Evolutionary conservation across 2,888 invertebrate species (phyloP), one percentile per base, ranked within the genome.

Genomic region (Malacosoma neustria): DNA sequence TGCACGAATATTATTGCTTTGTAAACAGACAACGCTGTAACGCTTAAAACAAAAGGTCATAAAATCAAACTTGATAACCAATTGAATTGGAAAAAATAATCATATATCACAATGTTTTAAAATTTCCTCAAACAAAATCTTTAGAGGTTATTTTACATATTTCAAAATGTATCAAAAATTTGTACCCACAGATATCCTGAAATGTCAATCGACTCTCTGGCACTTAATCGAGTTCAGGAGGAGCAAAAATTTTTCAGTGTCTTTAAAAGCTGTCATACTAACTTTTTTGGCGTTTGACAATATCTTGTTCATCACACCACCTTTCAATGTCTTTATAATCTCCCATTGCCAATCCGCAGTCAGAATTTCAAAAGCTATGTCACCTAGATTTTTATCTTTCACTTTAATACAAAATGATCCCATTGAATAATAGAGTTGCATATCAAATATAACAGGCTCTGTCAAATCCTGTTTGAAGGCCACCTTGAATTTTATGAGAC

Each of bases 331-430:
- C 46, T 72, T 72, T n/a, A 82, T 47, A 38, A 82, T 63, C 53
- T 81, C 74, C 82, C 84, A 82, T 54, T 85, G 82, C 84, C 82
- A 84, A 43, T 67, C 66, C 2, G 75, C 59, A 13, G 70, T 57
- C 46, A 82, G 51, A 41, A 59, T 59, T 13, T 41, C 44, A 29
- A 80, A 46, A 44, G 72, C 57, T 15, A 82, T 51, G 3, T 54
- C 46, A 30, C 48, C 51, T 7, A 59, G 54, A 15, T 57, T 52
- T 5, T 39, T 41, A 37, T 76, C 70, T 51, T 48, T 68, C 29
- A 80, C 57, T 46, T 63, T 65, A 30, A 85, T 54, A 49, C 68
- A 72, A 53, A 75, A 79, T 1, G 32, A 41, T 41, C 65, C 67
- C 2, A 47, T 42, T 6, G 30, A 38, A 46, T 64, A 64, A 43